phyloP scores from a whole-genome alignment of 2,113 vertebrate genomes.

The Oostethus manadensis region DNA sequence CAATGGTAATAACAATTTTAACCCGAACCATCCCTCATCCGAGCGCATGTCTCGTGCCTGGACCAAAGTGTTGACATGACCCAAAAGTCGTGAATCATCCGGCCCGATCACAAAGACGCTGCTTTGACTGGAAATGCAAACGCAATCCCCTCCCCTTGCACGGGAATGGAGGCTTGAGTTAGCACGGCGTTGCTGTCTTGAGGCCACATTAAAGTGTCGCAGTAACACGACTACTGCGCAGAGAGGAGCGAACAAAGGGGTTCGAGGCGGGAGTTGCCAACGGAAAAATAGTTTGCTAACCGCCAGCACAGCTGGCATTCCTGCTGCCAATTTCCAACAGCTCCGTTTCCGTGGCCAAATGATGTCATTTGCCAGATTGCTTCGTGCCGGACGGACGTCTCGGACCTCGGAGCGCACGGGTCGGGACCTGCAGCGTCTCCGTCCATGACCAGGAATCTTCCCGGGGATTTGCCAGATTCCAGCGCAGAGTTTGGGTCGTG shows the following conservation, averaged over 20 bases:
- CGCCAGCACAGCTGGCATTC: slow-evolving; percentile 60
- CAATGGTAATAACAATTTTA: not conserved
- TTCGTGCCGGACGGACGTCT: slow-evolving; percentile 21
- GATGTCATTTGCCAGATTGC: slow-evolving; percentile 53
- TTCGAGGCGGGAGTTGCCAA: slow-evolving; percentile 60
- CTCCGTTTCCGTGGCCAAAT: slow-evolving; percentile 57
- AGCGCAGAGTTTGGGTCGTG: no score
- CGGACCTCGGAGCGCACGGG: not conserved
- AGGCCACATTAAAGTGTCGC: slow-evolving; percentile 41
- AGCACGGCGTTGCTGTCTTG: not conserved
- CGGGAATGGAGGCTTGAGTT: not conserved
- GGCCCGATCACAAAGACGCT: not conserved
- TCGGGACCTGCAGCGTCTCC: slow-evolving; percentile 34
- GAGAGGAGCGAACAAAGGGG: slow-evolving; percentile 55
- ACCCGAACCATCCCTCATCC: not conserved
- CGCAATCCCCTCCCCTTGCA: not conserved
- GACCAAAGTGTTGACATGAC: not conserved
- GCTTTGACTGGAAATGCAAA: not conserved
- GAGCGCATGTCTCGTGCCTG: not conserved
- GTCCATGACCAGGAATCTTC: slow-evolving; percentile 37
- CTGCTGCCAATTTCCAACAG: slow-evolving; percentile 54
- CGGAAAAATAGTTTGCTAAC: slow-evolving; percentile 69
- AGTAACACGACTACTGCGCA: slow-evolving; percentile 58
- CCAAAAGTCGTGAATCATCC: not conserved
- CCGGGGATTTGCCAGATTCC: no score